These are phyloP conservation scores for Muntiacus muntjak DNA, from an alignment of 2,113 vertebrate genomes.

Conservation along the genomic window DNA sequence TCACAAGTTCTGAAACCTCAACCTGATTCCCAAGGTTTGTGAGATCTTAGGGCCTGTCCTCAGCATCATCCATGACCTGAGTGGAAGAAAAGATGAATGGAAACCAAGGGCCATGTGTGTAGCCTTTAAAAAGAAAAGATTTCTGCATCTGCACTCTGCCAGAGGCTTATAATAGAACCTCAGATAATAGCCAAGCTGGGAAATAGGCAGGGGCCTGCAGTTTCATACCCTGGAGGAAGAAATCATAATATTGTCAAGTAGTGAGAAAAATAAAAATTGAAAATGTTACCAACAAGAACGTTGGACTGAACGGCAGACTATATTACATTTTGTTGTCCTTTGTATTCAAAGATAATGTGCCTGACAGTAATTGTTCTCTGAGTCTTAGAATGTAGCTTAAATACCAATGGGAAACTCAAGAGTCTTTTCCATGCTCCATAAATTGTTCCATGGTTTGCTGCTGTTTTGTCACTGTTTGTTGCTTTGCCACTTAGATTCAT, in stretches of 20 bases:
- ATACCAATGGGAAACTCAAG: neutral
- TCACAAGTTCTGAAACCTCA: neutral
- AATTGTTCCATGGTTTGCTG: neutral
- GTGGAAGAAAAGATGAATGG: neutral
- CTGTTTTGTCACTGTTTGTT: neutral
- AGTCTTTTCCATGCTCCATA: neutral
- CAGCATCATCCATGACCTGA: neutral
- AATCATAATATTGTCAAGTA: slow-evolving; percentile 37
- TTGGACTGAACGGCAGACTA: neutral
- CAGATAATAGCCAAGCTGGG: slow-evolving; percentile 22
- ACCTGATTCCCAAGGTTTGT: slow-evolving; percentile 15
- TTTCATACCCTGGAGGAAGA: slow-evolving; percentile 33
- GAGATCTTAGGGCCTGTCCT: neutral
- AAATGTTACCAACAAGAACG: neutral
- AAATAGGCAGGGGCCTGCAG: slow-evolving; percentile 1
- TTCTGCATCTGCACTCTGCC: slow-evolving; percentile 22
- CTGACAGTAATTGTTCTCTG: neutral
- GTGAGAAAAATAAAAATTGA: slow-evolving; percentile 46
- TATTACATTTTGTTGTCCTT: neutral
- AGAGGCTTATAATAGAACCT: slow-evolving; percentile 45
- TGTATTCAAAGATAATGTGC: neutral
- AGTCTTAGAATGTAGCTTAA: neutral
- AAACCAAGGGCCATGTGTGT: neutral
- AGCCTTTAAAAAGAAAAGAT: neutral
- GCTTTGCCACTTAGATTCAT: neutral